Percentiles rank a stretch among this genome's conserved stretches.
Conservation (phyloP, 2,888 invertebrate species). For the Eupithecia insigniata region DNA sequence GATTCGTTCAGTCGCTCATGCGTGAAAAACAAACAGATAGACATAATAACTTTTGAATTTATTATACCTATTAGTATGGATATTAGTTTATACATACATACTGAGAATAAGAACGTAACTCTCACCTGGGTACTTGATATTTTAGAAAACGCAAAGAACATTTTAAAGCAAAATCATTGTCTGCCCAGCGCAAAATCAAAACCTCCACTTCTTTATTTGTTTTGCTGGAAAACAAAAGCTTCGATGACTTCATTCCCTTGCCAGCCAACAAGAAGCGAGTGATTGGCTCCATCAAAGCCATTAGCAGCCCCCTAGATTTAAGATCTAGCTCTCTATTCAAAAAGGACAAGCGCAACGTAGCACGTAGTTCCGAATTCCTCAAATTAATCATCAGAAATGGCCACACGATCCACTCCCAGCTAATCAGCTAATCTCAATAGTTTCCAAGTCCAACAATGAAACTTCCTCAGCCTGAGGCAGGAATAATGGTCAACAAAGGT, state of each 20-base stretch:
- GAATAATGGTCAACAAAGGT: conserved; percentile 67
- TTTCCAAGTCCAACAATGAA: conserved; percentile 33
- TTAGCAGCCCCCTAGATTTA: neutral
- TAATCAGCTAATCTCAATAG: conserved; percentile 37
- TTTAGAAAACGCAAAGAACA: neutral
- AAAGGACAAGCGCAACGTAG: neutral
- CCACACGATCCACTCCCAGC: conserved; percentile 28
- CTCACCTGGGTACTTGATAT: neutral
- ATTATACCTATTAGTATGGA: too few relatives aligned
- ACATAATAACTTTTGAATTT: too few relatives aligned
- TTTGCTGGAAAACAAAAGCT: neutral
- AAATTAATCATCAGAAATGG: conserved; percentile 29
- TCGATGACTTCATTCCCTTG: neutral
- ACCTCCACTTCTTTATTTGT: neutral
- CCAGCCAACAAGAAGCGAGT: neutral
- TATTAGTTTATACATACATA: too few relatives aligned
- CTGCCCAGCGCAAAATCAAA: neutral
- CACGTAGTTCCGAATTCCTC: conserved; percentile 19
- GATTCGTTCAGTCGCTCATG: too few relatives aligned
- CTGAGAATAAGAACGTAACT: too few relatives aligned
- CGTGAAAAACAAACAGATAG: too few relatives aligned
- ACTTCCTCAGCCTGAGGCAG: conserved; percentile 47
- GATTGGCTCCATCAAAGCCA: neutral
- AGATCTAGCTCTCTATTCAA: neutral
- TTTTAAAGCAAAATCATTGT: neutral